Conservation (phyloP, 1,140 invertebrate species). For the Euura lappo region DNA sequence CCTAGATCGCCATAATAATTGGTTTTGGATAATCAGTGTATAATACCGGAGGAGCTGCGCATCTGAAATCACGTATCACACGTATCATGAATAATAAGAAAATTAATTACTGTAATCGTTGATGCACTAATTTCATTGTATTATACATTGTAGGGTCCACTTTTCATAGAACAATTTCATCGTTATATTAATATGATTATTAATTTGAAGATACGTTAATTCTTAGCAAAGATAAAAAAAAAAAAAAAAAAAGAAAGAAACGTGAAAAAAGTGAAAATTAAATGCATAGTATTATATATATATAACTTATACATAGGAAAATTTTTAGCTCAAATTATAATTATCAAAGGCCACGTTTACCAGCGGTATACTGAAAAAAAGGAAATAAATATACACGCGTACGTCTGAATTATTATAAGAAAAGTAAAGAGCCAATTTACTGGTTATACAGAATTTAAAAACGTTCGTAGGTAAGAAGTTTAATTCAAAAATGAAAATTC, state of each 20-base stretch:
- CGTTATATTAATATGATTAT: too few relatives aligned
- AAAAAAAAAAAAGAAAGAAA: background rate
- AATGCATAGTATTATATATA: background rate
- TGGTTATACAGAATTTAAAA: conserved; percentile 12
- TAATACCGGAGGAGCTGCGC: background rate
- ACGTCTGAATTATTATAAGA: too few relatives aligned
- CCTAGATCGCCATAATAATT: background rate
- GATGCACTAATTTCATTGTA: conserved; percentile 10
- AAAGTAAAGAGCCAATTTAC: background rate
- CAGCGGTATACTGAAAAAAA: too few relatives aligned
- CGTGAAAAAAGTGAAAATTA: background rate
- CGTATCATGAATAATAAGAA: conserved; percentile 10
- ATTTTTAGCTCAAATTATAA: background rate
- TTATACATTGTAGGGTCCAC: background rate
- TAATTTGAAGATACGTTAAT: background rate
- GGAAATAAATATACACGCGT: too few relatives aligned
- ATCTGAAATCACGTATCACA: conserved; percentile 8
- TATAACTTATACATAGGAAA: background rate
- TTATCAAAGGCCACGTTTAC: background rate
- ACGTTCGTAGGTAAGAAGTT: conserved; percentile 17
- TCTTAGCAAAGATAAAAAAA: background rate
- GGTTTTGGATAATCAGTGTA: background rate
- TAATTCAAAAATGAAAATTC: conserved; percentile 14
- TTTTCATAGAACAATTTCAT: background rate
- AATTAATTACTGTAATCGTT: conserved; percentile 2